Base-by-base conservation (phyloP, 64 coral and sea anemone species). In the Montipora foliosa region DNA sequence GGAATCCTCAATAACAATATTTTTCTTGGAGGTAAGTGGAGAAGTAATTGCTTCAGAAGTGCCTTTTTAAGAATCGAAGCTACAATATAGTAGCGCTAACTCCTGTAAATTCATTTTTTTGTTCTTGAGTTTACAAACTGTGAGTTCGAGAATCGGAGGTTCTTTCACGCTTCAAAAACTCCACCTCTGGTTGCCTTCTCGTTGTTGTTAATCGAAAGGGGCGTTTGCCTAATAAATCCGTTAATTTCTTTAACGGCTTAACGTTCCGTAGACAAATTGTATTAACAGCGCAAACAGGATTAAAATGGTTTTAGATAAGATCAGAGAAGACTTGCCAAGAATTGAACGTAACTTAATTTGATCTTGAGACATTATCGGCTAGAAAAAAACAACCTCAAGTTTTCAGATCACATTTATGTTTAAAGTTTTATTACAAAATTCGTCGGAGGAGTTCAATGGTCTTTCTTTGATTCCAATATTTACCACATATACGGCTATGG, bases 11-110 rank as follows among this genome's bases (percentile, higher is more conserved):
- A 19, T 53, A 86, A 71, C 62, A 71, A 86, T 86, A 86, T 86
- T 86, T 86, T 44, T 19, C 37, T 86, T 78, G 20, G 67, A 86
- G 82, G 82, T 86, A 47, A 86, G 82, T 86, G 45, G n/a, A 86
- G 9, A 70, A 22, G 46, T 19, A 71, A 71, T 72, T 49, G 47
- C 49, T 49, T 86, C 17, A 49, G 14, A 22, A 22, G 9, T 72
- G 1, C 37, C 37, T 37, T 37, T 17, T n/a, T 68, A 5, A 5
- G 61, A 69, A 61, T 69, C 29, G 16, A 20, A 37, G 37, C 37
- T 37, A 37, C 37, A 22, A 44, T 17, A 7, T 45, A 7, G 21
- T 66, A 57, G 13, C 61, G 60, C 16, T 12, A 66, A 67, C 11
- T 84, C 2, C 67, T 37, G 3, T 3, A 2, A 68, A 16, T 3